These are phyloP conservation scores for Adoxophyes honmai DNA, from an alignment of 1,140 invertebrate species.

Conservation along the genomic window DNA sequence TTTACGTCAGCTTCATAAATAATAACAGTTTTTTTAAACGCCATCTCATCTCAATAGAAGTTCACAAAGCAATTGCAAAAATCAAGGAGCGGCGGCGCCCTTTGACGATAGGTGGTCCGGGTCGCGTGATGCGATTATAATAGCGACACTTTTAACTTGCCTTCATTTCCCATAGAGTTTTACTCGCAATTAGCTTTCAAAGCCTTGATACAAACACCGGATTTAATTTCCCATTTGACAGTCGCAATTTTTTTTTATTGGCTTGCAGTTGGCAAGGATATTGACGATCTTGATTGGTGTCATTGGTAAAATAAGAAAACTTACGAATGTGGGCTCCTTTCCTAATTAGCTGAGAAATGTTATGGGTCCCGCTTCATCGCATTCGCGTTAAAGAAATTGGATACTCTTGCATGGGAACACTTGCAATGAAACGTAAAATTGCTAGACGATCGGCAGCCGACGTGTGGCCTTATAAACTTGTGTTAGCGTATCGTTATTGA, in stretches of 20 bases:
- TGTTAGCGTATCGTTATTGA: neutral
- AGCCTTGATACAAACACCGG: neutral
- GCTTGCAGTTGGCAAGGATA: no score
- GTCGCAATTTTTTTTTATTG: no score
- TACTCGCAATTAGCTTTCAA: conserved; percentile 52
- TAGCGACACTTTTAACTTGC: conserved; percentile 61
- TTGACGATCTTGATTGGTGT: no score
- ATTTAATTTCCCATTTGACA: no score
- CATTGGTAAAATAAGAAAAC: no score
- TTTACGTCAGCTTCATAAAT: conserved; percentile 1
- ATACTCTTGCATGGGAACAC: conserved; percentile 53
- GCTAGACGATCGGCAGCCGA: conserved; percentile 36
- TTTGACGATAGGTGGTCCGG: conserved; percentile 71
- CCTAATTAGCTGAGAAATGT: conserved; percentile 25
- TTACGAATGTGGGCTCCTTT: no score
- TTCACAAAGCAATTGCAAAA: conserved; percentile 65
- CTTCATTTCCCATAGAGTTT: conserved; percentile 40
- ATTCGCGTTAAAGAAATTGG: conserved; percentile 54
- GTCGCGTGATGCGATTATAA: conserved; percentile 70
- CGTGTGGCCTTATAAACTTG: conserved; percentile 18
- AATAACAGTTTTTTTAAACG: conserved; percentile 24
- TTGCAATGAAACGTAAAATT: conserved; percentile 60
- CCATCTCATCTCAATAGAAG: conserved; percentile 45
- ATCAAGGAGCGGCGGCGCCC: conserved; percentile 58
- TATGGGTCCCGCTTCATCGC: conserved; percentile 44